Conservation (phyloP, 2,797 vertebrate genomes). For the Cuniculus paca region DNA sequence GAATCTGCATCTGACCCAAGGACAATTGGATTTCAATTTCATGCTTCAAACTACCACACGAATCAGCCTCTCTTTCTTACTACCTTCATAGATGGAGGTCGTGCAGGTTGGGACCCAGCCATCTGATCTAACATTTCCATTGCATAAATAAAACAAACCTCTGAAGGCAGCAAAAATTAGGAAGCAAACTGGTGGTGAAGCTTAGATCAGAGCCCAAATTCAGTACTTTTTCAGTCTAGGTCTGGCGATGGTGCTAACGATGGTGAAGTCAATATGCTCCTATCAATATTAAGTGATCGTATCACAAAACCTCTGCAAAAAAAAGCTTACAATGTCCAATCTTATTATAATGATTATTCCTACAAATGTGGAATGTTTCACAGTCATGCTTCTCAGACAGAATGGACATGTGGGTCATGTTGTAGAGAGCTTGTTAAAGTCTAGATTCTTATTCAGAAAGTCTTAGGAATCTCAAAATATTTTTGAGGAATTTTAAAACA, state of each 20-base stretch:
- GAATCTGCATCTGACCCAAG: not conserved
- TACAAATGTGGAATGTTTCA: not conserved
- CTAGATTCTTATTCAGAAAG: conserved; percentile 3
- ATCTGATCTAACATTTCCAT: not conserved
- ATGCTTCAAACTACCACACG: not conserved
- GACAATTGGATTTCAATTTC: not conserved
- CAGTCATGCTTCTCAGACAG: not conserved
- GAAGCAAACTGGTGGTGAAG: not conserved
- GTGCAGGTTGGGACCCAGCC: not conserved
- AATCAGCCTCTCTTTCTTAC: not conserved
- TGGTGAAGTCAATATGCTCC: not conserved
- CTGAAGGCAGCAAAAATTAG: not conserved
- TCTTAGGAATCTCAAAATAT: not conserved
- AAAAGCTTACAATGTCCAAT: not conserved
- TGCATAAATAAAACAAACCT: conserved; percentile 8
- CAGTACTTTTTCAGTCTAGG: not conserved
- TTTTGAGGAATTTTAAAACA: conserved; percentile 56
- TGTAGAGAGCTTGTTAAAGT: not conserved
- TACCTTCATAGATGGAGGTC: not conserved
- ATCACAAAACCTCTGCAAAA: not conserved
- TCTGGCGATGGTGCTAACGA: not conserved
- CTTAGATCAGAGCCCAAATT: not conserved
- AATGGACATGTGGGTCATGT: not conserved
- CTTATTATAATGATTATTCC: not conserved
- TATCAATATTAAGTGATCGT: not conserved